Evolutionary conservation across 2,113 vertebrate species (phyloP).

Genomic region (Condylura cristata): DNA sequence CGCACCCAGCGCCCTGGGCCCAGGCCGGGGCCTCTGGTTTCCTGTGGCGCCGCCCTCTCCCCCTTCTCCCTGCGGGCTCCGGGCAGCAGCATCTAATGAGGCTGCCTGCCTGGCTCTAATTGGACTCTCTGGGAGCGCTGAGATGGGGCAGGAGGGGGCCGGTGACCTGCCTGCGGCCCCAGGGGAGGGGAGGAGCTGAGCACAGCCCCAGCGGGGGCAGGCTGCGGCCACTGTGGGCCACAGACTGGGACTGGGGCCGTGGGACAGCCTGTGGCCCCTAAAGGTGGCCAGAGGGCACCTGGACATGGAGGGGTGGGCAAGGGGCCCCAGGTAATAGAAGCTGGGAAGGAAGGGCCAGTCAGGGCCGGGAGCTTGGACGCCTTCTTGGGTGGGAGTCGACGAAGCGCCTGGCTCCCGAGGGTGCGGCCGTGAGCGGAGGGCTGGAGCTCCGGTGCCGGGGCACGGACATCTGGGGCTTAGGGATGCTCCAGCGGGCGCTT

Average conservation of each 20-base stretch:
- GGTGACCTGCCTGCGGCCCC: neutral
- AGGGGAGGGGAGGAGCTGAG: neutral
- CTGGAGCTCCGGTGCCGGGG: neutral
- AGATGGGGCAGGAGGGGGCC: neutral
- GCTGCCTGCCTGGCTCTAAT: slow-evolving; percentile 65
- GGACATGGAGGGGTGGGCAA: neutral
- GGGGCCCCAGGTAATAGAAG: neutral
- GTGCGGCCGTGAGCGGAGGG: neutral
- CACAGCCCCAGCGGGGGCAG: accelerated
- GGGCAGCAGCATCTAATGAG: slow-evolving; percentile 55
- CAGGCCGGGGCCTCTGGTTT: slow-evolving; percentile 28
- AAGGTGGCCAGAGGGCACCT: neutral
- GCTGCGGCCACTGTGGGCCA: neutral
- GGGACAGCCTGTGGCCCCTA: neutral
- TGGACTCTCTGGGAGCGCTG: slow-evolving; percentile 65
- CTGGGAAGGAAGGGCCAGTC: neutral
- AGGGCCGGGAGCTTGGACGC: neutral
- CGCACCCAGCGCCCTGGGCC: neutral
- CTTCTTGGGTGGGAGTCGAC: neutral
- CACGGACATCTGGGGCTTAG: neutral
- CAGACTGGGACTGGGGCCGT: neutral
- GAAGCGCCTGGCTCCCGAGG: neutral
- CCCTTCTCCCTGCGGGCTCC: neutral
- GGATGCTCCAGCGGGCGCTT: neutral
- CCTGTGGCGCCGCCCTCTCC: neutral